Evolutionary conservation across 1,140 invertebrate species (phyloP).

Genomic region (Leguminivora glycinivorella): DNA sequence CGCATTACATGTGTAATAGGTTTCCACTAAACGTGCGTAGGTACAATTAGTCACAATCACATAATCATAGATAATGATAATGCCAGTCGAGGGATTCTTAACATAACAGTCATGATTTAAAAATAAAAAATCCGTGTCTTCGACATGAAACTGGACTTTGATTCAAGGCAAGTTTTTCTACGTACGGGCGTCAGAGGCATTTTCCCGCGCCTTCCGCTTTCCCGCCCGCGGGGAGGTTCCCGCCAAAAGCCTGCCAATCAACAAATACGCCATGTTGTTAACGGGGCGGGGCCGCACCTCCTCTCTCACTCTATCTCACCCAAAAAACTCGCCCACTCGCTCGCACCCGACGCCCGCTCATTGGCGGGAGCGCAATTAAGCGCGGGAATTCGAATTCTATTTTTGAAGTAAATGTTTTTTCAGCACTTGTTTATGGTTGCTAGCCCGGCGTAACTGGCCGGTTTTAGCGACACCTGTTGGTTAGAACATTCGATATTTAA

Average conservation of each 20-base stretch:
- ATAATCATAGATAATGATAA: constrained; percentile 4
- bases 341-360: constrained; percentile 60
- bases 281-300: constrained; percentile 60
- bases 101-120: not conserved
- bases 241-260: constrained; percentile 70
- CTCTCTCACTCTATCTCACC: constrained; percentile 46
- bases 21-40: not conserved
- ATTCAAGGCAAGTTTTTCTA: constrained; percentile 12
- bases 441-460: constrained; percentile 44
- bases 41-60: not conserved
- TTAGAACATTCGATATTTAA: constrained; percentile 29
- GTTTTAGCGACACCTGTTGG: constrained; percentile 57
- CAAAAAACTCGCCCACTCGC: constrained; percentile 45
- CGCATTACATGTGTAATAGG: not conserved
- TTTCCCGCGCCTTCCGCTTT: constrained; percentile 63
- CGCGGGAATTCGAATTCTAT: constrained; percentile 78
- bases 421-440: constrained; percentile 64
- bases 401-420: constrained; percentile 78
- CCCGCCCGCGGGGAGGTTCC: constrained; percentile 59
- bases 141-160: not conserved
- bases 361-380: constrained; percentile 75
- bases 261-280: constrained; percentile 73
- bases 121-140: constrained; percentile 11
- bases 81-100: not conserved
- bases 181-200: constrained; percentile 46